These are phyloP conservation scores for Perognathus longimembris DNA, from an alignment of 2,113 vertebrate species.

Conservation along the genomic window DNA sequence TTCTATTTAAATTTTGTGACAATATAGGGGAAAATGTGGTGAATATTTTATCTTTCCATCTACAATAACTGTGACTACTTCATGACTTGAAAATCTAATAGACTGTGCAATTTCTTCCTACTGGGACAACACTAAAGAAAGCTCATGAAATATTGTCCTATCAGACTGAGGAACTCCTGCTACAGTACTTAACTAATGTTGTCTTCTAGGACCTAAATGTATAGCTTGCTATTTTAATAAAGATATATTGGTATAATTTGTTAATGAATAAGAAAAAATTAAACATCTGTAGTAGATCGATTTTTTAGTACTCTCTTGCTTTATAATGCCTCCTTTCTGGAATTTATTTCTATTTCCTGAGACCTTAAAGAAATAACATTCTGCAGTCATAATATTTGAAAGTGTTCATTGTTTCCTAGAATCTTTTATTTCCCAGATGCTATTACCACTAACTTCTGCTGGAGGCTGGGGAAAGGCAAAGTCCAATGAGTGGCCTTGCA, in stretches of 20 bases:
- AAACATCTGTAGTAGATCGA: neutral
- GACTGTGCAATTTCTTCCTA: neutral
- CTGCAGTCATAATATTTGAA: neutral
- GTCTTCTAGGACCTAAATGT: neutral
- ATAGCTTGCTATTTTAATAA: neutral
- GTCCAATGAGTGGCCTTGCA: no score
- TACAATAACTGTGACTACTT: neutral
- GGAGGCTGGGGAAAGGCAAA: no score
- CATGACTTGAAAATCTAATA: neutral
- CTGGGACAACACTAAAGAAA: neutral
- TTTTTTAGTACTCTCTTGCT: neutral
- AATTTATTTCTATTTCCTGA: neutral
- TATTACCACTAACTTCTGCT: no score
- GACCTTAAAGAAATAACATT: neutral
- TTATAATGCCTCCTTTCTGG: neutral
- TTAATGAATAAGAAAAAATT: neutral
- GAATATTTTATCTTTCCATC: neutral
- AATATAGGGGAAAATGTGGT: neutral
- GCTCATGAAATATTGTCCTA: neutral
- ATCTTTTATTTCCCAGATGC: neutral
- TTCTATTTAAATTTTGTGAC: neutral
- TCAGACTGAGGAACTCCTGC: neutral
- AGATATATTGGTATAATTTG: neutral
- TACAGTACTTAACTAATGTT: neutral
- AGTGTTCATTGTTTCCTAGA: neutral